Evolutionary conservation across 2,888 invertebrate species (phyloP), one percentile per base, ranked within the genome.

Genomic region (Brachylomia viminalis): DNA sequence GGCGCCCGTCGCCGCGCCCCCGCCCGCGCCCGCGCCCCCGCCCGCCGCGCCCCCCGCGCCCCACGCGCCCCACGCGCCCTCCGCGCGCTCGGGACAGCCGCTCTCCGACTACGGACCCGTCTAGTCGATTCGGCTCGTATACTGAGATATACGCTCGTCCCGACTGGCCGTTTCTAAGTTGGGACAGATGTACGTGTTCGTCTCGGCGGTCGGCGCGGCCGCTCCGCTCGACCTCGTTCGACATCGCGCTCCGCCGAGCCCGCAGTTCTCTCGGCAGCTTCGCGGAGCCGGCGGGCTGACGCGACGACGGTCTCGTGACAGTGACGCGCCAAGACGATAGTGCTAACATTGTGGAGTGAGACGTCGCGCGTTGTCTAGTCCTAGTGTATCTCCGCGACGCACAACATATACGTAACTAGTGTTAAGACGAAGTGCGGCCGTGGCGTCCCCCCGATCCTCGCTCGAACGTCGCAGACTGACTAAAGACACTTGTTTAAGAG

Each of bases 61-160:
- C 5, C 75, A 42, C 66, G 75, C 69, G 45, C 33, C 76, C 87
- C 58, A 75, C 68, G 92, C 93, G 75, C 92, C 93, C 69, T 94
- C 95, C 30, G 92, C 95, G 52, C 94, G 95, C 88, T 95, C 95
- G 74, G 94, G 85, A 0, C 95, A 95, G 88, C 95, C 95, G 84
- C 95, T 95, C 74, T 95, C 96, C 62, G 96, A 96, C 93, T 96
- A 96, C 92, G 96, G 96, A 3, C 96, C 96, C 45, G 96, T 96
- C 68, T 95, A 93, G 88, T 73, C 80, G 30, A 23, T 30, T 27
- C 52, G 23, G 23, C 62, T 71, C 0, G 2, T 38, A 66, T 42
- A 66, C 49, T 58, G 45, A 33, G 33, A 65, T 65, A 15, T 52
- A 15, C n/a, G 17, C 30, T 33, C 33, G 61, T 64, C 64, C 30